Evolutionary conservation across 2,113 vertebrate genomes (phyloP), one percentile per base, ranked within the genome.

Genomic region (Cottus gobio): DNA sequence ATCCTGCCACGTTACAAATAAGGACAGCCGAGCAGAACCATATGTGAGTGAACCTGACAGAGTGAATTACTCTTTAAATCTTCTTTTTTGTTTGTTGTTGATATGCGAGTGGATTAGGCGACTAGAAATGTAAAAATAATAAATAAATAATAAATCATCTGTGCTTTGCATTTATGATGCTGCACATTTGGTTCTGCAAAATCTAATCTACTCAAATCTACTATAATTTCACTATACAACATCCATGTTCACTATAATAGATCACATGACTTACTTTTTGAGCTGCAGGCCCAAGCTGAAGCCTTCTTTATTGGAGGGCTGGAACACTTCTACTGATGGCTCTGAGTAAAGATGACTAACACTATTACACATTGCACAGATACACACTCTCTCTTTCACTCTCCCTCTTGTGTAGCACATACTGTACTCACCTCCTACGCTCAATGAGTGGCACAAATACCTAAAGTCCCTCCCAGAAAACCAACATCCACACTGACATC

Each of bases 271-370:
- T 96, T 92, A 99, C 98, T 99, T 99, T 92, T 99, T 99, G 80
- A 99, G 94, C 89, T 99, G 98, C 82, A 99, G 95, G 85, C 98
- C 98, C 64, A 99, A 89, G 84, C 98, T 98, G 39, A 99, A 99
- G 50, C 97, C 96, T 72, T 99, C 98, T 93, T 99, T 99, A 93
- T 98, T 99, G 57, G 98, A 99, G 0, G 98, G 98, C 93, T 99
- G 98, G 93, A 99, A 99, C 85, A 99, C 98, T 75, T 99, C 98
- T 34, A 99, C 98, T 63, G 98, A 98, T 0, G 98, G 98, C 92
- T 99, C 98, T 99, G 94, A 66, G 70, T 70, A 79, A 67, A 92
- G 0, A 39, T 71, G 82, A 87, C 90, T 71, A 46, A 58, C 22
- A 77, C 80, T 61, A 88, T 86, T 78, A 81, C 65, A 71, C 65